phyloP scores from a whole-genome alignment of 2,888 invertebrate species.

The Scrobipalpa atriplicella region DNA sequence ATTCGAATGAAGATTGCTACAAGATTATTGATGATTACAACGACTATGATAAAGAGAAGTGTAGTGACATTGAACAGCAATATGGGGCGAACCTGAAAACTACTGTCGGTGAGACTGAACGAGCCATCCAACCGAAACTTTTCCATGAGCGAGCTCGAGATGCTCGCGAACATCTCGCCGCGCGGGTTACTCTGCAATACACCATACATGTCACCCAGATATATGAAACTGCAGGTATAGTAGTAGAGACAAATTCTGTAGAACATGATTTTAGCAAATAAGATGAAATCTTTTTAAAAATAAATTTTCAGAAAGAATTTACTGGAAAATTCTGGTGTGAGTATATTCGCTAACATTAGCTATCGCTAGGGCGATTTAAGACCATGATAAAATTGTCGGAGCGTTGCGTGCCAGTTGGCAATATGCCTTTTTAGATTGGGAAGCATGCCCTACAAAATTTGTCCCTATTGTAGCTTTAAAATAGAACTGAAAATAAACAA shows the following conservation, averaged over 20 bases:
- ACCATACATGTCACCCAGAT: slow-evolving; percentile 49
- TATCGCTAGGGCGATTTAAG: background rate
- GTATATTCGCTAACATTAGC: background rate
- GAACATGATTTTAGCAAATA: background rate
- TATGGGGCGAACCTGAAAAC: slow-evolving; percentile 85
- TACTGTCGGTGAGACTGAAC: slow-evolving; percentile 87
- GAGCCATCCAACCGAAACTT: slow-evolving; percentile 91
- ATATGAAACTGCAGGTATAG: slow-evolving; percentile 11
- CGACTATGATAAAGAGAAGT: slow-evolving; percentile 47
- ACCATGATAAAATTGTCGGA: background rate
- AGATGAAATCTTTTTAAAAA: too few species aligned
- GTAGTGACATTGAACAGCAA: slow-evolving; percentile 64
- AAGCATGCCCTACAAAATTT: slow-evolving; percentile 18
- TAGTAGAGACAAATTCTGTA: slow-evolving; percentile 9
- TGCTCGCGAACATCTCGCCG: slow-evolving; percentile 92
- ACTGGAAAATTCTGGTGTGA: background rate
- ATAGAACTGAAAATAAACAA: slow-evolving; percentile 29
- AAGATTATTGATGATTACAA: slow-evolving; percentile 36
- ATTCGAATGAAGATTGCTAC: slow-evolving; percentile 31
- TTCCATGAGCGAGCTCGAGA: slow-evolving; percentile 91
- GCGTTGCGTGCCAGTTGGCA: slow-evolving; percentile 18
- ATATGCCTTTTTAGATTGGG: slow-evolving; percentile 5
- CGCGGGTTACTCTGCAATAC: slow-evolving; percentile 87
- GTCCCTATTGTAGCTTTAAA: background rate
- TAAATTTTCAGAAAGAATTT: background rate